Evolutionary conservation across 2,113 vertebrate species (phyloP), one percentile per base, ranked within the genome.

Genomic region (Romanogobio albipinnatus): DNA sequence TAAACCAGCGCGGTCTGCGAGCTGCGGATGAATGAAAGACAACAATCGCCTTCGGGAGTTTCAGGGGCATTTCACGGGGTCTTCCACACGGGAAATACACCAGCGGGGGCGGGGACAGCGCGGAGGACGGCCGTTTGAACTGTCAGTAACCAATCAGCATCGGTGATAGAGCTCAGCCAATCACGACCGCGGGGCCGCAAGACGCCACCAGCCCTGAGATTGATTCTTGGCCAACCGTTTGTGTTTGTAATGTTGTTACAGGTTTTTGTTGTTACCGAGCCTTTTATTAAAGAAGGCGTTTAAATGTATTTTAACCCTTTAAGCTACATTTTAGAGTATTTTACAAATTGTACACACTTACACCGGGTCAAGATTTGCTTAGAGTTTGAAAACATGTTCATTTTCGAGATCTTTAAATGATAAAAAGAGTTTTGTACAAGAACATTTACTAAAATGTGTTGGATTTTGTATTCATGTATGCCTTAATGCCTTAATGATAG

Each of bases 41-140:
- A 92, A 93, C 93, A 91, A 90, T 91, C 93, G 92, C 86, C 91
- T 90, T 90, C 80, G 90, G 92, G 91, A 92, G 92, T 90, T 93
- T 93, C 81, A 84, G 56, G 87, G 90, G 91, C 91, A 91, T 92
- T 95, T 94, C 93, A 93, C 93, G 93, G 93, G 91, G 89, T 88
- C 91, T 91, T 92, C 93, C 93, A 93, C 90, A 89, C 87, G 93
- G 91, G 92, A 92, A 86, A 90, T 58, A 86, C 62, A 91, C 89
- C 86, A 85, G 83, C 86, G 86, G 90, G 90, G 94, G 94, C 91
- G 94, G 93, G 81, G 93, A 91, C 92, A 91, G 91, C 89, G 0
- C 7, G 43, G 78, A 45, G 59, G 78, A 49, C 9, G 14, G 51
- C 7, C 29, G 66, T 82, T 91, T 92, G 93, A 94, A 91, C 88